Evolutionary conservation across 2,888 invertebrate species (phyloP).

Genomic region (Tetropium fuscum): DNA sequence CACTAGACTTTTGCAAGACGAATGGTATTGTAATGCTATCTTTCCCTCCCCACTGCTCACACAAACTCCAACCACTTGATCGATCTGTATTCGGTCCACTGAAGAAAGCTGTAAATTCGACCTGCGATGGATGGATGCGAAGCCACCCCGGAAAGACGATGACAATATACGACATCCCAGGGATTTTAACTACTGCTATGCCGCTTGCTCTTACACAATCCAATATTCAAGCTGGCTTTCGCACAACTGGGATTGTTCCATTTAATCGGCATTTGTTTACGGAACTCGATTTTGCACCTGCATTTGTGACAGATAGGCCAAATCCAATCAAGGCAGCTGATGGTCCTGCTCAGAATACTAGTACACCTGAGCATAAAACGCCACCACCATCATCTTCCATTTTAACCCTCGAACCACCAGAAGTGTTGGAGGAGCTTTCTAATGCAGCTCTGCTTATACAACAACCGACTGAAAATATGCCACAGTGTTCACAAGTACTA

Average conservation of each 20-base stretch:
- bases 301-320: slow-evolving; percentile 27
- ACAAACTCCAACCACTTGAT: slow-evolving; percentile 34
- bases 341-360: too few species aligned
- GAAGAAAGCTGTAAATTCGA: slow-evolving; percentile 26
- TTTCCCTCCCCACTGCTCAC: slow-evolving; percentile 32
- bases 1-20: slow-evolving; percentile 21
- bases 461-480: too few species aligned
- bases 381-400: too few species aligned
- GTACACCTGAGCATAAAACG: too few species aligned
- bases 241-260: slow-evolving; percentile 26
- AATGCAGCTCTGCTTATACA: too few species aligned
- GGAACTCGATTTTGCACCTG: slow-evolving; percentile 26
- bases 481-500: too few species aligned
- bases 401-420: too few species aligned
- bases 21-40: slow-evolving; percentile 28
- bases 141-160: slow-evolving; percentile 7
- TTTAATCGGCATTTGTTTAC: slow-evolving; percentile 27
- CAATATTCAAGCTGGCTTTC: slow-evolving; percentile 29
- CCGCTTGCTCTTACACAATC: slow-evolving; percentile 23
- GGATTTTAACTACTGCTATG: slow-evolving; percentile 24
- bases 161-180: slow-evolving; percentile 27
- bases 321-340: too few species aligned
- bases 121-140: slow-evolving; percentile 28
- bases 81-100: slow-evolving; percentile 32
- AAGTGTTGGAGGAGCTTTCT: too few species aligned